A percentile compares a stretch with the other conserved stretches of the same genome.
Conservation (phyloP, 1,140 invertebrate species). For the Pteromalus puparum region DNA sequence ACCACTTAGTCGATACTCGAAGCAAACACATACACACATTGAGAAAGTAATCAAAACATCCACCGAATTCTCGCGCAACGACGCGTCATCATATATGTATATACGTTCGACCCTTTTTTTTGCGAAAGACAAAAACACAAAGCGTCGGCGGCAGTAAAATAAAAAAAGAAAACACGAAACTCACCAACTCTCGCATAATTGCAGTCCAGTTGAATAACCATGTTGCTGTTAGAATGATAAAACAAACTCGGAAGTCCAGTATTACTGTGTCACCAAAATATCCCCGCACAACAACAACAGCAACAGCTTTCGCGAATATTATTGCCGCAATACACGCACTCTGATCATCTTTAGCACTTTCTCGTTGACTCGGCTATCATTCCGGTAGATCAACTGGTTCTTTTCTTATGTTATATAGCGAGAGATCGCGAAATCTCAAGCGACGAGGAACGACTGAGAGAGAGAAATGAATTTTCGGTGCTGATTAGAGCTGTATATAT, state of each 20-base stretch:
- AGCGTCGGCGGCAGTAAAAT: too few species aligned
- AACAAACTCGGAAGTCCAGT: too few species aligned
- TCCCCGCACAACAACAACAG: too few species aligned
- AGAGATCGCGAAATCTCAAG: background rate
- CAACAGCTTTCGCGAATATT: too few species aligned
- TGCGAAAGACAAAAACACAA: background rate
- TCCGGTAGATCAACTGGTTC: background rate
- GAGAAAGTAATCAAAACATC: background rate
- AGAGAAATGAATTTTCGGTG: too few species aligned
- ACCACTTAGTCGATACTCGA: too few species aligned
- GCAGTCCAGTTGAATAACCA: constrained; percentile 31
- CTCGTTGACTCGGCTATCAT: background rate
- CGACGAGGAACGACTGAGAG: background rate
- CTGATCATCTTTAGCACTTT: background rate
- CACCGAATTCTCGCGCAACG: background rate
- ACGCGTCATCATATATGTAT: too few species aligned
- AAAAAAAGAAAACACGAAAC: background rate
- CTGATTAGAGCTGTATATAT: too few species aligned
- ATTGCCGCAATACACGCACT: too few species aligned
- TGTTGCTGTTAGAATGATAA: background rate
- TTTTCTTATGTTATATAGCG: too few species aligned
- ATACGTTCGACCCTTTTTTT: background rate
- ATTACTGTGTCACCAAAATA: too few species aligned
- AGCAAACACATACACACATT: too few species aligned
- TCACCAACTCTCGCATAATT: constrained; percentile 38